These are phyloP conservation scores for Megalurothrips usitatus DNA, from an alignment of 2,888 invertebrate species.

Conservation along the genomic window DNA sequence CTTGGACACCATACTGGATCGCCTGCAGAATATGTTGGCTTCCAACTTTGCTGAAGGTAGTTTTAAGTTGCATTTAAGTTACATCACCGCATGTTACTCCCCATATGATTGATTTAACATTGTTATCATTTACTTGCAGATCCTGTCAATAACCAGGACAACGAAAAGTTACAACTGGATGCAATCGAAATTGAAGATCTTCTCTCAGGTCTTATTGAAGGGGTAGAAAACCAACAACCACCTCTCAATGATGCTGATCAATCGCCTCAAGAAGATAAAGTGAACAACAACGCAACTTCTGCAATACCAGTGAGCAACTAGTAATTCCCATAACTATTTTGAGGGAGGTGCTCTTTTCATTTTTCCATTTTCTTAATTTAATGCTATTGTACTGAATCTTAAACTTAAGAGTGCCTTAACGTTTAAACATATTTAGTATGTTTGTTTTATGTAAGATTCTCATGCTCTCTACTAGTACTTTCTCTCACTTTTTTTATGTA, in stretches of 20 bases:
- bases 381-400: not conserved
- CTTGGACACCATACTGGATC: slow-evolving; percentile 62
- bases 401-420: not conserved
- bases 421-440: too few species aligned
- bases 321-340: too few species aligned
- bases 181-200: slow-evolving; percentile 68
- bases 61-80: not conserved
- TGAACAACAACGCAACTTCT: not conserved
- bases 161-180: slow-evolving; percentile 61
- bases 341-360: not conserved
- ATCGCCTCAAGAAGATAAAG: not conserved
- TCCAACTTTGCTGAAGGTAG: slow-evolving; percentile 50
- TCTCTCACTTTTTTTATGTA: too few species aligned
- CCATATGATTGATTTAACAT: not conserved
- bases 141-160: slow-evolving; percentile 50
- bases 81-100: not conserved
- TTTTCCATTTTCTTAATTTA: not conserved
- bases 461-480: too few species aligned
- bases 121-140: slow-evolving; percentile 38
- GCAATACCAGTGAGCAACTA: too few species aligned
- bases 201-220: slow-evolving; percentile 61
- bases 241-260: not conserved
- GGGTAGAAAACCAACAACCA: slow-evolving; percentile 52
- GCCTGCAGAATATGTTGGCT: slow-evolving; percentile 65
- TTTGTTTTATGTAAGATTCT: too few species aligned